phyloP scores from a whole-genome alignment of 2,113 vertebrate species.

The Passer montanus region DNA sequence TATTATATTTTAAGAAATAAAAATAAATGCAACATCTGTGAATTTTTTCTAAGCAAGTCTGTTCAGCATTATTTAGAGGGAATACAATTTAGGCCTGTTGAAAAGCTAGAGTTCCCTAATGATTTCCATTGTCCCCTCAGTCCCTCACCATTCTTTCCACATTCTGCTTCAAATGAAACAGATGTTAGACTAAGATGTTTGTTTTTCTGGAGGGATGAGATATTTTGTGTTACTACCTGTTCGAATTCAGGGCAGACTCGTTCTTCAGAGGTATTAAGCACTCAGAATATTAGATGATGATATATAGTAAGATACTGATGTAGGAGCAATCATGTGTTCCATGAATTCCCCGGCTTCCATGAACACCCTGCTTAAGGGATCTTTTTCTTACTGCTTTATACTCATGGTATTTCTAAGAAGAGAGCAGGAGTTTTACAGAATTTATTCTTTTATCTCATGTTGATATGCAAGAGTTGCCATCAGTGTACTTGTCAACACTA shows the following conservation, averaged over 20 bases:
- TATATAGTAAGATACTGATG: not conserved
- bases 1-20: not conserved
- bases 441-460: not conserved
- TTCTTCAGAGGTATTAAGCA: not conserved
- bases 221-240: not conserved
- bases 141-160: not conserved
- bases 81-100: not conserved
- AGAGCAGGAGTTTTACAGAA: not conserved
- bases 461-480: not conserved
- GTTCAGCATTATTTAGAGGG: not conserved
- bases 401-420: not conserved
- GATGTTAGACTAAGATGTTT: not conserved
- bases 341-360: not conserved
- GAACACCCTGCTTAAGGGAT: not conserved
- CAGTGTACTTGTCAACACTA: not conserved
- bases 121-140: not conserved
- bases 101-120: not conserved
- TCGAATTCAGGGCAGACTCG: not conserved
- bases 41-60: not conserved
- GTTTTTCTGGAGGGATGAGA: not conserved
- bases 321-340: not conserved
- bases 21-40: not conserved
- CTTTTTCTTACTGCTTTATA: not conserved
- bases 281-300: not conserved
- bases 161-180: not conserved